Evolutionary conservation across 2,888 invertebrate genomes (phyloP), one percentile per base, ranked within the genome.

Genomic region (Amblyjoppa fuscipennis): DNA sequence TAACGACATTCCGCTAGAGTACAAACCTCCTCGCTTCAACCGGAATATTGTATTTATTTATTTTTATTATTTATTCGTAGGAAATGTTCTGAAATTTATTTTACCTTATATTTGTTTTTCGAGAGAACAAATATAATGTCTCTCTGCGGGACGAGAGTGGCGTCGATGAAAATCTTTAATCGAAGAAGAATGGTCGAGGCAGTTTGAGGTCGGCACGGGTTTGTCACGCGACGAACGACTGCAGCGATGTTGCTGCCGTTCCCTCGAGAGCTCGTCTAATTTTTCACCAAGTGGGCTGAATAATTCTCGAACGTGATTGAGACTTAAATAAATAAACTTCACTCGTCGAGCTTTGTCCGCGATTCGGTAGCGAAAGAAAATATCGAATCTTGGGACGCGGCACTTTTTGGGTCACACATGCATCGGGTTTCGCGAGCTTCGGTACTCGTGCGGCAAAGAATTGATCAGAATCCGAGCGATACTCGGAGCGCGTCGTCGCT

Each of bases 1-100:
- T 53, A 79, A 78, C 66, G 82, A 75, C 76, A 76, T 70, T 73
- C 59, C 56, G 11, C 51, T 73, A 11, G 9, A 41, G 9, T 41
- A 41, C 41, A 66, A 75, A 49, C 20, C 51, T 51, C 64, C 45
- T 41, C 41, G 41, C 9, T 11, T 41, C 9, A 41, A 41, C 2
- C 41, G 2, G 38, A 41, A 41, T 41, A 11, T 41, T 11, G 9
- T 41, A 41, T 41, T 41, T 41, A 41, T 41, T 41, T 11, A 41
- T 41, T 41, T 11, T 41, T 41, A 11, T 9, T 41, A 41, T 41
- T 9, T 11, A 11, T 41, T 41, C 9, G 9, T 41, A 34, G 6
- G 7, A 34, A 34, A 34, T 34, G 34, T 34, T 34, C 6, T 34
- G 34, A 6, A 0, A 34, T 34, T 34, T 34, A 34, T 34, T 34